A percentile compares a stretch with the other conserved stretches of the same genome.
Evolutionary conservation across 2,888 invertebrate species (phyloP).

Genomic region (Caenorhabditis uteleia): DNA sequence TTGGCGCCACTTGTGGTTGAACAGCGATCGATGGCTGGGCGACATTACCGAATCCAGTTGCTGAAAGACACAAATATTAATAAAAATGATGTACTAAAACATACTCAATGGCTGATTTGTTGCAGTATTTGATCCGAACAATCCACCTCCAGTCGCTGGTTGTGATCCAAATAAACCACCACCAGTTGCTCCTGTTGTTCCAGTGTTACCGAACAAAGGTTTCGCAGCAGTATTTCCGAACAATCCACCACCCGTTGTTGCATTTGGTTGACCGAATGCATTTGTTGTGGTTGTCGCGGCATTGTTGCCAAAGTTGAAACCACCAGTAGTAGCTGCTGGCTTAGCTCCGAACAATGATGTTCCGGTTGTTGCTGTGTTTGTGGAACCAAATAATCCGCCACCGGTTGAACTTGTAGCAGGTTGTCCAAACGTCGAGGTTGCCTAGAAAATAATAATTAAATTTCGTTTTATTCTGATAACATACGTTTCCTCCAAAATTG

Average conservation of each 20-base stretch:
- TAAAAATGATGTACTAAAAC: too few relatives aligned
- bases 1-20: slow-evolving; percentile 38
- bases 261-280: slow-evolving; percentile 44
- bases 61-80: too few relatives aligned
- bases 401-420: slow-evolving; percentile 48
- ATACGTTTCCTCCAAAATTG: slow-evolving; percentile 11
- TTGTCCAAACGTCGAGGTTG: slow-evolving; percentile 31
- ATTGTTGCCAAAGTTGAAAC: slow-evolving; percentile 39
- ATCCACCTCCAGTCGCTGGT: slow-evolving; percentile 40
- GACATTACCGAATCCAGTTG: slow-evolving; percentile 23
- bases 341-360: slow-evolving; percentile 46
- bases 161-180: slow-evolving; percentile 56
- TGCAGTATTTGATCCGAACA: slow-evolving; percentile 16
- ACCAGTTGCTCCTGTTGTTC: slow-evolving; percentile 20
- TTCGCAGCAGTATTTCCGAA: slow-evolving; percentile 46
- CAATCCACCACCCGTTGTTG: slow-evolving; percentile 41
- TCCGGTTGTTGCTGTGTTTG: slow-evolving; percentile 42
- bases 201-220: slow-evolving; percentile 49
- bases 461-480: neutral
- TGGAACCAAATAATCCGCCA: slow-evolving; percentile 65
- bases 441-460: neutral
- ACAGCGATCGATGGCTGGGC: slow-evolving; percentile 25
- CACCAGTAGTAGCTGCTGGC: slow-evolving; percentile 48
- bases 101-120: slow-evolving; percentile 13
- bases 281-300: slow-evolving; percentile 13